phyloP scores from a whole-genome alignment of 92 coral and sea anemone genomes.

The Palythoa grandiflora region DNA sequence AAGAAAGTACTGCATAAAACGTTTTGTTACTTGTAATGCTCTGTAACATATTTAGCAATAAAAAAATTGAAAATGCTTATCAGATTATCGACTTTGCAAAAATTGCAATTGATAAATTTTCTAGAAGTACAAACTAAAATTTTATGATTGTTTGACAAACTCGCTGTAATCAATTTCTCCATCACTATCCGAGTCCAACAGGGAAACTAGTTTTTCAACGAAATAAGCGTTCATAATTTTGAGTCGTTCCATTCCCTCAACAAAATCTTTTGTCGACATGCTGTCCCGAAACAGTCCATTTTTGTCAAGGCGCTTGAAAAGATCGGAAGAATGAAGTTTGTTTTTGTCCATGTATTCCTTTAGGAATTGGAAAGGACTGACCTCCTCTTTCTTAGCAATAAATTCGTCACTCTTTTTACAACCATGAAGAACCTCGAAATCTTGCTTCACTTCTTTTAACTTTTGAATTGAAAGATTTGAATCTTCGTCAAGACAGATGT shows the following conservation, averaged over 20 bases:
- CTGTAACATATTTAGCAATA: not conserved
- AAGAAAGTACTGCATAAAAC: not conserved
- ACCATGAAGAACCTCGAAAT: slow-evolving; percentile 69
- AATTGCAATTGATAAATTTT: not conserved
- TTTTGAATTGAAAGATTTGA: slow-evolving; percentile 59
- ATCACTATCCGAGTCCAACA: slow-evolving; percentile 81
- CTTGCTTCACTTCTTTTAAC: slow-evolving; percentile 58
- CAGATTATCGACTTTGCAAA: no score
- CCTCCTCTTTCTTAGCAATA: slow-evolving; percentile 66
- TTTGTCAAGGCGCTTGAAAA: slow-evolving; percentile 77
- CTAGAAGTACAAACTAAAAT: not conserved
- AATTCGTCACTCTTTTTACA: slow-evolving; percentile 84
- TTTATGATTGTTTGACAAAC: slow-evolving; percentile 72
- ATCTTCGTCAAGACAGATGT: slow-evolving; percentile 65
- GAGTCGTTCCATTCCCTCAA: slow-evolving; percentile 79
- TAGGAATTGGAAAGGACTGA: slow-evolving; percentile 77
- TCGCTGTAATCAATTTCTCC: slow-evolving; percentile 95
- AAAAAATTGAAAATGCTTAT: no score
- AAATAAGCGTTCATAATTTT: slow-evolving; percentile 75
- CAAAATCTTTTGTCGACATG: slow-evolving; percentile 76
- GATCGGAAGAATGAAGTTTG: slow-evolving; percentile 80
- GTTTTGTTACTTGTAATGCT: not conserved
- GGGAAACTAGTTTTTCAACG: slow-evolving; percentile 72
- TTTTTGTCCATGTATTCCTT: slow-evolving; percentile 75
- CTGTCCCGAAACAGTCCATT: slow-evolving; percentile 80